Evolutionary conservation across 1,140 invertebrate genomes (phyloP).

Genomic region (Mizuhopecten yessoensis): DNA sequence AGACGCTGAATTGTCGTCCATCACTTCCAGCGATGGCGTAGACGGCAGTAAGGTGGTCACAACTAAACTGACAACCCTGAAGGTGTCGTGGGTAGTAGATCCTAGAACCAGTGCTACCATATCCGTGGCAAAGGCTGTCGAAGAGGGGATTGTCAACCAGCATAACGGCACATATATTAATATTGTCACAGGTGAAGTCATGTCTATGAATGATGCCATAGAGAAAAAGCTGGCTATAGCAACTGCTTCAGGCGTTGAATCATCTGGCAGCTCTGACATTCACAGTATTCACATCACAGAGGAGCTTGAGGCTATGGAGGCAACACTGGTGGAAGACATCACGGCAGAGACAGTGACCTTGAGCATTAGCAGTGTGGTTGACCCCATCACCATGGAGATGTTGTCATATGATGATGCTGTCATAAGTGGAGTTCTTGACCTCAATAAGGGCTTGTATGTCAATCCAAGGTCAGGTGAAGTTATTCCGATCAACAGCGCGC

Average conservation of each 20-base stretch:
- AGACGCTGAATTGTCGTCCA: slow-evolving; percentile 88
- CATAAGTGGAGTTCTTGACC: slow-evolving; percentile 92
- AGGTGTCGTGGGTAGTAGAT: slow-evolving; percentile 91
- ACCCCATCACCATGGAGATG: slow-evolving; percentile 91
- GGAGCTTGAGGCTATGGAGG: slow-evolving; percentile 77
- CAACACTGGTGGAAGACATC: slow-evolving; percentile 80
- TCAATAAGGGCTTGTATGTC: slow-evolving; percentile 87
- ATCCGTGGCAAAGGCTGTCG: slow-evolving; percentile 92
- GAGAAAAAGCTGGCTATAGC: slow-evolving; percentile 78
- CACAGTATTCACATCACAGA: slow-evolving; percentile 80
- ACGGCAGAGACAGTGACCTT: slow-evolving; percentile 81
- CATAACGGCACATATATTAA: slow-evolving; percentile 88
- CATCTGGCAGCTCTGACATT: slow-evolving; percentile 68
- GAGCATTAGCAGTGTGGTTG: slow-evolving; percentile 87
- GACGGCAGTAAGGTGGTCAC: slow-evolving; percentile 85
- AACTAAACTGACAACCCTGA: slow-evolving; percentile 92
- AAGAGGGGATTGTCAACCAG: slow-evolving; percentile 92
- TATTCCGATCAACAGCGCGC: slow-evolving; percentile 82
- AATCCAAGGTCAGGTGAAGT: slow-evolving; percentile 92
- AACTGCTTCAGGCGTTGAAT: slow-evolving; percentile 72
- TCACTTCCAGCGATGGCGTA: slow-evolving; percentile 75
- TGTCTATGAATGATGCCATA: slow-evolving; percentile 82
- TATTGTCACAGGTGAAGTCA: slow-evolving; percentile 90
- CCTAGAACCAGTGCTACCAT: slow-evolving; percentile 91
- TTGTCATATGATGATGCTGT: slow-evolving; percentile 94